Conservation (phyloP, 2,797 vertebrate genomes). For the Gymnoscopelus microlampas region DNA sequence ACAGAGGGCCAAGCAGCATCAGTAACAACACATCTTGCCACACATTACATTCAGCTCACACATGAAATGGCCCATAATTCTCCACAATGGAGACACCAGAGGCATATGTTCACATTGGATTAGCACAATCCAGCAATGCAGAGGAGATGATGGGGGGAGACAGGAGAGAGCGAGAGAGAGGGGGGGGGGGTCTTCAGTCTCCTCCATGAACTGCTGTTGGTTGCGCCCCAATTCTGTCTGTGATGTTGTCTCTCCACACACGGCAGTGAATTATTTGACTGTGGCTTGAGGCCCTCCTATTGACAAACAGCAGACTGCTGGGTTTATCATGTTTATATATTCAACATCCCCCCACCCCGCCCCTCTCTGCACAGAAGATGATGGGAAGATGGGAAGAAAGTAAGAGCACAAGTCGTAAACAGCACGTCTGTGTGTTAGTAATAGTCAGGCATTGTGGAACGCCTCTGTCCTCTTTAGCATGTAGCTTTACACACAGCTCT, state of each 20-base stretch:
- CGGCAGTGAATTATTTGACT: conserved; percentile 55
- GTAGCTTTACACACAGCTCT: conserved; percentile 4
- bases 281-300: conserved; percentile 18
- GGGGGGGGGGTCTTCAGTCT: conserved; percentile 11
- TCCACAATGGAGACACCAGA: conserved; percentile 43
- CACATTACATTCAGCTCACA: conserved; percentile 7
- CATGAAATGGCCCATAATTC: conserved; percentile 36
- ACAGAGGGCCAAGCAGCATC: conserved; percentile 2
- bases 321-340: conserved; percentile 25
- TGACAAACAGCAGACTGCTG: conserved; percentile 30
- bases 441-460: too few species aligned
- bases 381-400: too few species aligned
- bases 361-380: background rate
- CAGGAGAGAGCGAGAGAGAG: background rate
- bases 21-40: background rate
- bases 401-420: background rate
- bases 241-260: conserved; percentile 31
- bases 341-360: conserved; percentile 1
- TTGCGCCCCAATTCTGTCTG: conserved; percentile 68
- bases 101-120: conserved; percentile 44
- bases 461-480: background rate
- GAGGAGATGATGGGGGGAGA: conserved; percentile 13
- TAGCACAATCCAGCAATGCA: conserved; percentile 17
- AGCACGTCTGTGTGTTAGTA: background rate
- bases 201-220: conserved; percentile 32